Conservation (phyloP, 2,797 vertebrate species). For the Labroides dimidiatus region DNA sequence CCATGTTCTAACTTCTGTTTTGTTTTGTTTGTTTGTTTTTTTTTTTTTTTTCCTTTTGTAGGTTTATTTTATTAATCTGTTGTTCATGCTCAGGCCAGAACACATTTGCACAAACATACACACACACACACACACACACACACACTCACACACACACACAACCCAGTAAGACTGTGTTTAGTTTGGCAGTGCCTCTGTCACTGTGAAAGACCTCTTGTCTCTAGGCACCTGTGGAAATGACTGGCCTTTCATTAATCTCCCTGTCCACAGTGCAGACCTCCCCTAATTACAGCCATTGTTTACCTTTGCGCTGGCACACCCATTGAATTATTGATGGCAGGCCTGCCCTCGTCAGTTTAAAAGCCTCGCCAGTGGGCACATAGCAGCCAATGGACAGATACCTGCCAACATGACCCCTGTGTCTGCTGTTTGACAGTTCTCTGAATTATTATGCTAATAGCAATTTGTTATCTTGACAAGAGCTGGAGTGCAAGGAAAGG, state of each 20-base stretch:
- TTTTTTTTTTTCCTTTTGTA: not conserved
- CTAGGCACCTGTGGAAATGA: constrained; percentile 67
- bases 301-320: constrained; percentile 81
- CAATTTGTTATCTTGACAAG: constrained; percentile 57
- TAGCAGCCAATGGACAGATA: constrained; percentile 56
- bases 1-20: not conserved
- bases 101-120: not conserved
- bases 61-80: too few relatives aligned
- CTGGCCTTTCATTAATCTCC: constrained; percentile 83
- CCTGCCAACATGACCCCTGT: constrained; percentile 57
- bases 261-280: constrained; percentile 73
- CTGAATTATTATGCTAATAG: constrained; percentile 67
- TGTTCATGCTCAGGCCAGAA: constrained; percentile 9
- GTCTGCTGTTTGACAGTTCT: constrained; percentile 47
- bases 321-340: constrained; percentile 79
- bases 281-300: constrained; percentile 84
- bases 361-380: constrained; percentile 60
- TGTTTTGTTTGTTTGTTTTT: not conserved
- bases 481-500: constrained; percentile 10
- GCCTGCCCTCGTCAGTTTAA: constrained; percentile 67
- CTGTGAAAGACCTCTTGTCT: constrained; percentile 67
- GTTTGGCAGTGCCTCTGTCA: constrained; percentile 65
- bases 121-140: not conserved
- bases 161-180: constrained; percentile 37
- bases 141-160: not conserved